Base-by-base conservation (phyloP, 1,140 invertebrate species). In the Procambarus virginalis region DNA sequence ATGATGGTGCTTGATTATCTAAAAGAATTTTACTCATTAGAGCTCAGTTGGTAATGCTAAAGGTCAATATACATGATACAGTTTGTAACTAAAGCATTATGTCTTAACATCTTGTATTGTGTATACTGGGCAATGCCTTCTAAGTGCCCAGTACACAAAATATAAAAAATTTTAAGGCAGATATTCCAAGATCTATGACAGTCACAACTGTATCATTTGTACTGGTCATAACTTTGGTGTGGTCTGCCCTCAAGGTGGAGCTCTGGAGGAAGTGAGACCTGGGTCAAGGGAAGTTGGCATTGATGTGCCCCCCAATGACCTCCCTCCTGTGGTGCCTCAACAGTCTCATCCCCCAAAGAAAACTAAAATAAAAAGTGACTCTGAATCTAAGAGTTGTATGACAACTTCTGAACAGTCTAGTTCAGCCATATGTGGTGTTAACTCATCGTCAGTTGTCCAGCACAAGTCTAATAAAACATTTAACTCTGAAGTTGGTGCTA, bases 281-380 rank as follows among this genome's bases (percentile, higher is more conserved):
- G 87, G 87, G 73, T 89, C 73, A 79, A 89, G 87, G 81, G 87
- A 89, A 46, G 81, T 89, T 45, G 87, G 81, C 45, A 89, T 89
- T 79, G 87, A 89, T 70, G 81, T 89, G 55, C 81, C 87, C 34
- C 22, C 75, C 46, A 58, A 46, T 68, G 87, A 83, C 46, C 87
- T 73, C 22, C 86, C 86, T 68, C 75, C 87, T 70, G 49, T 46
- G 3, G 22, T 48, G 51, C 79, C 68, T 4, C 60, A 88, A 34
- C 68, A 84, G 46, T 48, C 86, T 55, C 58, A 89, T 49, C 73
- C 64, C 79, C 46, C 78, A 12, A 70, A 70, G 82, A 84, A 73
- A 73, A 73, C 4, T 22, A 34, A 9, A 34, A 73, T 34, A 2
- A 22, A 73, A 73, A 8, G 22, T 73, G 68, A 73, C 68, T 20